These are phyloP conservation scores for Neostethus bicornis DNA, from an alignment of 2,797 vertebrate genomes.

Conservation along the genomic window DNA sequence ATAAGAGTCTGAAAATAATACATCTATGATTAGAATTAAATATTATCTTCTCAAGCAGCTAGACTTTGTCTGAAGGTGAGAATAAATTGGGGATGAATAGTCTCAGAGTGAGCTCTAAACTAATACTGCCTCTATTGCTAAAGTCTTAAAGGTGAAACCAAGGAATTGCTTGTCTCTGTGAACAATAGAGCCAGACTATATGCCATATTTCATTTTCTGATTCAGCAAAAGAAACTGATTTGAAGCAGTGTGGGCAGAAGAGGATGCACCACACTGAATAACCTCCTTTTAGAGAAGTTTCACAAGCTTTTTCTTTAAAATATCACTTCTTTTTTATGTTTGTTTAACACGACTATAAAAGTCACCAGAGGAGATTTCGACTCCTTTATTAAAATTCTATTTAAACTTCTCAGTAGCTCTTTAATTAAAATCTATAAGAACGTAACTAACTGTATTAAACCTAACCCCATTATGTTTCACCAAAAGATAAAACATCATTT, in stretches of 20 bases:
- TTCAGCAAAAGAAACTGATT: slow-evolving; percentile 8
- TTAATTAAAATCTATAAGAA: no score
- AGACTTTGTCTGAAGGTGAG: slow-evolving; percentile 26
- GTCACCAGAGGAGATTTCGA: no score
- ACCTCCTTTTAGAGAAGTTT: slow-evolving; percentile 31
- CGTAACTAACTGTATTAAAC: no score
- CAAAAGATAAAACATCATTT: no score
- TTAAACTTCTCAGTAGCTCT: no score
- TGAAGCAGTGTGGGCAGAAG: slow-evolving; percentile 14
- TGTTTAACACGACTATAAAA: no score
- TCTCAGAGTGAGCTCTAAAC: neutral
- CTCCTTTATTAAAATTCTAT: no score
- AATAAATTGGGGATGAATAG: slow-evolving; percentile 16
- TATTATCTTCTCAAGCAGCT: neutral
- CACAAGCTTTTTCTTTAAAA: slow-evolving; percentile 14
- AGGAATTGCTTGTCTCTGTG: slow-evolving; percentile 1
- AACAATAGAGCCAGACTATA: slow-evolving; percentile 2
- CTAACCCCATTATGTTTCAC: no score
- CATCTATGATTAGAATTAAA: slow-evolving; percentile 1
- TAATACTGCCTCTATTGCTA: slow-evolving; percentile 8
- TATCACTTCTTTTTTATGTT: no score
- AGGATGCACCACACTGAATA: slow-evolving; percentile 1
- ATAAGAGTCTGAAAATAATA: slow-evolving; percentile 19
- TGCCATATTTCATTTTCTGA: slow-evolving; percentile 10
- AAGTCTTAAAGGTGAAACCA: slow-evolving; percentile 26